Conservation (phyloP, 2,888 invertebrate species). For the Ernsta delagoae region DNA sequence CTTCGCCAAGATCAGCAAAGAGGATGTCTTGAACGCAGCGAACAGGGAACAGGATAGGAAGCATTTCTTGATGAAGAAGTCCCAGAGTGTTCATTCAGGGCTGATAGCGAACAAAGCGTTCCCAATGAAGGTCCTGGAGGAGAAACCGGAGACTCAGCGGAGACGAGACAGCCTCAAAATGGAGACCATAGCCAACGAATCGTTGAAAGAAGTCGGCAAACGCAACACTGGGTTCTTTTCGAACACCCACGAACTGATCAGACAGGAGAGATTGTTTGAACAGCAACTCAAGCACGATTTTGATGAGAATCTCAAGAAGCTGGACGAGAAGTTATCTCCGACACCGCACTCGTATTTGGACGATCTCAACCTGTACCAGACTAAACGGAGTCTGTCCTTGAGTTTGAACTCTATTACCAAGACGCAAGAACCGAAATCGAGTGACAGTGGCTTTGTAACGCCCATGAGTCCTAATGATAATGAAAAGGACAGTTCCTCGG, state of each 20-base stretch:
- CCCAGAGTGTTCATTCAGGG: constrained; percentile 75
- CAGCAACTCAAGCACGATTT: constrained; percentile 77
- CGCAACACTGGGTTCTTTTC: constrained; percentile 86
- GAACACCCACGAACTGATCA: constrained; percentile 87
- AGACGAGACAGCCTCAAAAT: constrained; percentile 61
- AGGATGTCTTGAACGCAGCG: constrained; percentile 56
- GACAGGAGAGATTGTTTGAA: constrained; percentile 85
- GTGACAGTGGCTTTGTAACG: constrained; percentile 88
- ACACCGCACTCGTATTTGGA: constrained; percentile 56
- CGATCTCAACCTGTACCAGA: constrained; percentile 65
- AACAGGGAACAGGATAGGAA: constrained; percentile 58
- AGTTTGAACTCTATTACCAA: constrained; percentile 61
- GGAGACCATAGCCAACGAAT: constrained; percentile 72
- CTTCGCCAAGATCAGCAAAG: constrained; percentile 67
- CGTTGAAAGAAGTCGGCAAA: constrained; percentile 60
- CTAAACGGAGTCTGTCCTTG: constrained; percentile 68
- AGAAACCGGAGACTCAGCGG: constrained; percentile 68
- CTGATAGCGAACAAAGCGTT: constrained; percentile 65
- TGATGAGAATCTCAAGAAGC: constrained; percentile 71
- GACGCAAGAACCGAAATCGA: constrained; percentile 46
- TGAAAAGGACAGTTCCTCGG: constrained; percentile 70
- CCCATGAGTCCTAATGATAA: constrained; percentile 84
- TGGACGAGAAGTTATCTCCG: constrained; percentile 59
- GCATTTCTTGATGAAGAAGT: constrained; percentile 74
- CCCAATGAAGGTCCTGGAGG: constrained; percentile 81